Percentiles rank a stretch among this genome's conserved stretches.
phyloP scores from a whole-genome alignment of 2,888 invertebrate species.

The Aporophyla lueneburgensis region DNA sequence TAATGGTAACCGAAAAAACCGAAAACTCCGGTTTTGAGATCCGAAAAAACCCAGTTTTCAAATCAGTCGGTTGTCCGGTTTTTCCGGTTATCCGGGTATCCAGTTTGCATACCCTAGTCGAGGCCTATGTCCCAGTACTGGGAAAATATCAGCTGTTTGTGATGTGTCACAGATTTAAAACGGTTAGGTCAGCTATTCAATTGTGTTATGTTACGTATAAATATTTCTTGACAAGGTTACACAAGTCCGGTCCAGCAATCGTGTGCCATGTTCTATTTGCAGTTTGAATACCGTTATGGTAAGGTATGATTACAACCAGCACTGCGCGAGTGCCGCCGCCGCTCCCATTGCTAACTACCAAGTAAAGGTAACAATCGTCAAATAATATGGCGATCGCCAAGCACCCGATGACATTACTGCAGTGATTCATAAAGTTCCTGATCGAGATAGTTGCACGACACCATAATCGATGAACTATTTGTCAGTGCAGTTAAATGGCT shows the following conservation, averaged over 20 bases:
- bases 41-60: too few species aligned
- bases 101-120: too few species aligned
- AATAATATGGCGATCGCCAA: slow-evolving; percentile 56
- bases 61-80: too few species aligned
- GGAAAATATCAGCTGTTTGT: too few species aligned
- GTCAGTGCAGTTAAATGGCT: slow-evolving; percentile 50
- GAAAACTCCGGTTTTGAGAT: too few species aligned
- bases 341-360: slow-evolving; percentile 56
- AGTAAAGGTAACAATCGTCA: slow-evolving; percentile 64
- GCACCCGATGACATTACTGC: slow-evolving; percentile 51
- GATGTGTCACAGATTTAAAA: too few species aligned
- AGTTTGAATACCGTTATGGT: slow-evolving; percentile 70
- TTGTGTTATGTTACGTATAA: neutral
- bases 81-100: too few species aligned
- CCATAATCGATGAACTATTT: slow-evolving; percentile 54
- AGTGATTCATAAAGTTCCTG: slow-evolving; percentile 58
- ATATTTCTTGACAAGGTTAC: neutral
- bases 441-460: slow-evolving; percentile 34
- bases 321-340: slow-evolving; percentile 44
- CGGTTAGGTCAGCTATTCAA: neutral
- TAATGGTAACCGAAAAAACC: too few species aligned
- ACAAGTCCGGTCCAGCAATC: slow-evolving; percentile 41
- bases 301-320: slow-evolving; percentile 64
- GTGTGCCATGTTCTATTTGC: slow-evolving; percentile 66
- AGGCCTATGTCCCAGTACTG: too few species aligned